Percentiles rank a stretch among this genome's conserved stretches.
These are phyloP conservation scores for Sanderia malayensis DNA, from an alignment of 30 jellyfish, hydroid and myxozoan genomes.

Conservation along the genomic window DNA sequence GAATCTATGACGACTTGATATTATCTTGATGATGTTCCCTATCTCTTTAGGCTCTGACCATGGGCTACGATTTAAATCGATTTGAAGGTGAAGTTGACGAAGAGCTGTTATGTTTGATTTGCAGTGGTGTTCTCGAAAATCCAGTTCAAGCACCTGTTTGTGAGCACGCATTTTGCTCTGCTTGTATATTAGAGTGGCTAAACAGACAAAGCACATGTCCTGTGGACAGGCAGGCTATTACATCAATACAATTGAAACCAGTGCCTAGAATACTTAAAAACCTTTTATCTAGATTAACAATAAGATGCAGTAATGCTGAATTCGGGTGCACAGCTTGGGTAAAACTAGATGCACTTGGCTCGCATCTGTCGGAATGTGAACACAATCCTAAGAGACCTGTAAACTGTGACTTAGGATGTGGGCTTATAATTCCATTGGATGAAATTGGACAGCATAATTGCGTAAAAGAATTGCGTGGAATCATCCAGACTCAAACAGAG, in stretches of 20 bases:
- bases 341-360: constrained; percentile 76
- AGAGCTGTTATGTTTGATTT: constrained; percentile 86
- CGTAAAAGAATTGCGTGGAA: constrained; percentile 77
- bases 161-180: constrained; percentile 98
- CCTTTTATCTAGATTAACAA: constrained; percentile 84
- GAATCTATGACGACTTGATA: too few species aligned
- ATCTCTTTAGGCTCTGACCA: constrained; percentile 2
- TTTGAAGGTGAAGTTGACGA: constrained; percentile 97
- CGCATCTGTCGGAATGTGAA: constrained; percentile 86
- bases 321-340: constrained; percentile 89
- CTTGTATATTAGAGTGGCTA: constrained; percentile 94
- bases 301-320: constrained; percentile 80
- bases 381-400: constrained; percentile 97
- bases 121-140: constrained; percentile 97
- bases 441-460: constrained; percentile 92
- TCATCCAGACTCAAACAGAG: constrained; percentile 85
- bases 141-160: constrained; percentile 99
- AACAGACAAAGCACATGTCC: constrained; percentile 93
- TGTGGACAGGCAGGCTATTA: constrained; percentile 89
- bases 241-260: constrained; percentile 72
- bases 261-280: constrained; percentile 95
- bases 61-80: constrained; percentile 95
- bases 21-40: too few species aligned
- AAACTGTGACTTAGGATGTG: constrained; percentile 95
- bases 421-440: constrained; percentile 84